Conservation (phyloP, 2,888 invertebrate species). For the Allacma fusca region DNA sequence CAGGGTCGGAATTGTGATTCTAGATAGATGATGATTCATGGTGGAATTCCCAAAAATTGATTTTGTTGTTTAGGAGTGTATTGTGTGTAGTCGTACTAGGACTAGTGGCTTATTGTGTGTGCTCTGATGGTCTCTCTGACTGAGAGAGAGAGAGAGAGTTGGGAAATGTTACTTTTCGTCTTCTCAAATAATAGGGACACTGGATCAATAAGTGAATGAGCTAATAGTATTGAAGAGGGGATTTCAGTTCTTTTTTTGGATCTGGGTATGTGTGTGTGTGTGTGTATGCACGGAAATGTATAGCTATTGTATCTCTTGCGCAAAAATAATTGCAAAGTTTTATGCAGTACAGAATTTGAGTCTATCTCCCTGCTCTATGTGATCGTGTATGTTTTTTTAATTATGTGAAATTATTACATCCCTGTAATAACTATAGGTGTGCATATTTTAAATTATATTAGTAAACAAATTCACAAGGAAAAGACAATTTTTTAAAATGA, state of each 20-base stretch:
- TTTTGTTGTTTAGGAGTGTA: neutral
- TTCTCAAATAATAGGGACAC: neutral
- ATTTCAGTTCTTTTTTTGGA: too few species aligned
- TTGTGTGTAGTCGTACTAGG: too few species aligned
- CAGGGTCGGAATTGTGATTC: conserved; percentile 1
- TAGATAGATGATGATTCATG: conserved; percentile 14
- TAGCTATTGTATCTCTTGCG: too few species aligned
- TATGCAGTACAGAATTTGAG: neutral
- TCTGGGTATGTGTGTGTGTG: too few species aligned
- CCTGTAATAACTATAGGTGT: neutral
- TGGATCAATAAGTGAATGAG: conserved; percentile 14
- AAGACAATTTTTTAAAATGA: too few species aligned
- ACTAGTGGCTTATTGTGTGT: too few species aligned
- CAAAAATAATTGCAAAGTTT: too few species aligned
- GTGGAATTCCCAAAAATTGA: conserved; percentile 18
- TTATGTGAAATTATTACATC: too few species aligned
- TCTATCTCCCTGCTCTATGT: neutral
- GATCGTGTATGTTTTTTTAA: too few species aligned
- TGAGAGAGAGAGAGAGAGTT: conserved; percentile 3
- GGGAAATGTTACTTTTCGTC: neutral
- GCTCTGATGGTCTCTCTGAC: neutral
- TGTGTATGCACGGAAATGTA: too few species aligned
- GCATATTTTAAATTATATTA: too few species aligned
- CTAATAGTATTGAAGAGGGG: neutral
- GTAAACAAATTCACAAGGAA: too few species aligned